Evolutionary conservation across 2,888 invertebrate species (phyloP), one percentile per base, ranked within the genome.

Genomic region (Pterostichus madidus): DNA sequence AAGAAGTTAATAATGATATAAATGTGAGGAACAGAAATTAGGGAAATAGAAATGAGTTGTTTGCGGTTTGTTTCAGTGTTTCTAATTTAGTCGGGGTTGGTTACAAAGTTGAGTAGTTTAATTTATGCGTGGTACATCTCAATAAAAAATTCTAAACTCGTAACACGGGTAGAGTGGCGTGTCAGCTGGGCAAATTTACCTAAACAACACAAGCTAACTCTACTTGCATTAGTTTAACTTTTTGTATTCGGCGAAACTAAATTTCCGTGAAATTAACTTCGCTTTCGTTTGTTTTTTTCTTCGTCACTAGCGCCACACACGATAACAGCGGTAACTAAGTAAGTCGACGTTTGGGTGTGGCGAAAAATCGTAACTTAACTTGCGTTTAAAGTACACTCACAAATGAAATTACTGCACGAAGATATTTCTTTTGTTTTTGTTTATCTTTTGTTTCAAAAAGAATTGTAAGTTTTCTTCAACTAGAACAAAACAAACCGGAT

Each of bases 211-310:
- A n/a, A 75, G 31, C 75, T 75, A 49, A 52, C 75, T 75, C 75
- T 52, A 75, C 75, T 75, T 75, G 75, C 75, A 52, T 75, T 75
- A 75, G 52, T 75, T 75, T 75, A 75, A 75, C 75, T 75, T 75
- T 75, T 75, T 75, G 52, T 75, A 75, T 75, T 75, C 75, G 52
- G 11, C 75, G 75, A 75, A 75, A 75, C 75, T 44, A 75, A 75
- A 75, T 52, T 75, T 75, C 75, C 75, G 75, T 75, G 52, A 75
- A 75, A 75, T 75, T 75, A 75, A 75, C 75, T 75, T 75, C 75
- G 49, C 75, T 75, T 75, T 75, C 75, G 52, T 31, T 44, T 31
- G 75, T 71, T 71, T 71, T 39, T 71, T 71, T 71, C 68, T 71
- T 71, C 68, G 68, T 44, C 68, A 71, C 68, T 71, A 71, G 75